Evolutionary conservation across 2,888 invertebrate genomes (phyloP).

Genomic region (Drosophila tanythrix): DNA sequence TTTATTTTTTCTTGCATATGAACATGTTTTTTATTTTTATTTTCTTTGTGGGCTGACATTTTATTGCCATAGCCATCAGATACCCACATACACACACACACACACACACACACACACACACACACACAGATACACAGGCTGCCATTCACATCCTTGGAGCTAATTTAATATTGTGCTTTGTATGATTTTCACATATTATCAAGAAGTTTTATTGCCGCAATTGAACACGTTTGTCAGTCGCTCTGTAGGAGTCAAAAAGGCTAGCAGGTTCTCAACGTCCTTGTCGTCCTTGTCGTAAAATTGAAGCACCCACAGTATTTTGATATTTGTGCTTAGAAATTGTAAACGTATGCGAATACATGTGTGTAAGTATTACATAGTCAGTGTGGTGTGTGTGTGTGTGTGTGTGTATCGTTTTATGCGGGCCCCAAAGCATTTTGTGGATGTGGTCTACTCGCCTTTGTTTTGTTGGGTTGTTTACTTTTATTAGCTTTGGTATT

Average conservation of each 20-base stretch:
- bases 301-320: constrained; percentile 72
- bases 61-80: constrained; percentile 39
- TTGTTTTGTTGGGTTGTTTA: constrained; percentile 68
- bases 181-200: constrained; percentile 81
- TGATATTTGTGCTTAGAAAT: constrained; percentile 74
- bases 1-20: constrained; percentile 5
- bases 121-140: neutral
- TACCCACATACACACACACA: constrained; percentile 2
- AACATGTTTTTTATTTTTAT: constrained; percentile 19
- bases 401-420: constrained; percentile 47
- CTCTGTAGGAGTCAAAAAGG: constrained; percentile 26
- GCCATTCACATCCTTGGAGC: constrained; percentile 56
- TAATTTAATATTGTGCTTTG: constrained; percentile 81
- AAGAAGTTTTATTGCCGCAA: constrained; percentile 79
- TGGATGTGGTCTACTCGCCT: constrained; percentile 51
- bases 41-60: constrained; percentile 59
- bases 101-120: no score
- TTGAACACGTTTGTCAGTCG: constrained; percentile 74
- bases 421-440: constrained; percentile 62
- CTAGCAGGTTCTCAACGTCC: constrained; percentile 35
- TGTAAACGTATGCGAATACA: constrained; percentile 62
- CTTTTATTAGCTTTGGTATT: constrained; percentile 76
- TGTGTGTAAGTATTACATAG: constrained; percentile 3
- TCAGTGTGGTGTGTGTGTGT: constrained; percentile 11
- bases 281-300: constrained; percentile 66